Conservation (phyloP, 1,140 invertebrate species). For the Polypedilum pembai region DNA sequence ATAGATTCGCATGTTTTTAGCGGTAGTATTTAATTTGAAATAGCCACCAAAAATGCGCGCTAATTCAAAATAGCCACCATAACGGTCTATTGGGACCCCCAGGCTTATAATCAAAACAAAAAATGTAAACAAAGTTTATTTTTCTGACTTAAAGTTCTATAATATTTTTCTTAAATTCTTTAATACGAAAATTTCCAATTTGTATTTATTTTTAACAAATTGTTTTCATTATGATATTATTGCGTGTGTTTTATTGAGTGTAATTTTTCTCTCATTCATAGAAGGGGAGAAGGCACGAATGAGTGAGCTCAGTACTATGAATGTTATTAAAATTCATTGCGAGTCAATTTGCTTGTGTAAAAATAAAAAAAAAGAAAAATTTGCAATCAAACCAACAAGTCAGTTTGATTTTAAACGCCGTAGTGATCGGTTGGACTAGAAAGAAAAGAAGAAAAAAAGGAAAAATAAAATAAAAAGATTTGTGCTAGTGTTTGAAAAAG, state of each 20-base stretch:
- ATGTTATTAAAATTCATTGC: conserved; percentile 7
- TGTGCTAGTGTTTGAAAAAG: neutral
- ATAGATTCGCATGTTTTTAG: too few relatives aligned
- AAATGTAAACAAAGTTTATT: too few relatives aligned
- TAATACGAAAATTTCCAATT: neutral
- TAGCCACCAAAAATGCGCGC: too few relatives aligned
- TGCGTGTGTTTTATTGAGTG: neutral
- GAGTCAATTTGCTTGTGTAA: neutral
- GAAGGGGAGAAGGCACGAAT: neutral
- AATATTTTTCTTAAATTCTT: neutral
- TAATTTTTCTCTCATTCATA: neutral
- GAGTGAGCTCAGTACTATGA: neutral
- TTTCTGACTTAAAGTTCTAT: neutral
- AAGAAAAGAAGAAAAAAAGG: neutral
- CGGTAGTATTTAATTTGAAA: too few relatives aligned
- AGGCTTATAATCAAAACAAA: neutral
- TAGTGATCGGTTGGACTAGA: neutral
- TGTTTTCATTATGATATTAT: neutral
- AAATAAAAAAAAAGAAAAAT: neutral
- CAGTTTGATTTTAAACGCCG: neutral
- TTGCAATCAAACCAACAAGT: neutral
- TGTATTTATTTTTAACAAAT: neutral
- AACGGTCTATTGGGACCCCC: too few relatives aligned
- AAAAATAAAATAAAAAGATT: neutral
- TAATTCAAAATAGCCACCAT: too few relatives aligned